These are phyloP conservation scores for Argentina silus DNA, from an alignment of 2,797 vertebrate genomes.

Conservation along the genomic window DNA sequence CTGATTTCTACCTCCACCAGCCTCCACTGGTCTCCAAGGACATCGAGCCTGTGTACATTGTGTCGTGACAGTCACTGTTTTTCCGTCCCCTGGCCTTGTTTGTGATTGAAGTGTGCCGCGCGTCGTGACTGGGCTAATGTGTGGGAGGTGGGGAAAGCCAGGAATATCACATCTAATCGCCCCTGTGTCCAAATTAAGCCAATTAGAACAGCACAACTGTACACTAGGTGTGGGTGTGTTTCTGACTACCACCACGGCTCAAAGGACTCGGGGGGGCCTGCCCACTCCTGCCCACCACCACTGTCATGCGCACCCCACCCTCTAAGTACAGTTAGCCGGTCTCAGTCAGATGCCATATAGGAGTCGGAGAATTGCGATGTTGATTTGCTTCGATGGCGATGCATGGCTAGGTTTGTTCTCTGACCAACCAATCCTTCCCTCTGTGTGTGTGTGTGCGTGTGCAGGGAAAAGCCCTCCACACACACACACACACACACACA, in stretches of 20 bases:
- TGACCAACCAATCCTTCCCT: background rate
- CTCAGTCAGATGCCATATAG: background rate
- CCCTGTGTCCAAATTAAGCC: slow-evolving; percentile 57
- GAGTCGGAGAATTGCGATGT: slow-evolving; percentile 7
- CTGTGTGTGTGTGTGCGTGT: background rate
- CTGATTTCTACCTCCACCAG: too few relatives aligned
- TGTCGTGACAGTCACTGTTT: slow-evolving; percentile 76
- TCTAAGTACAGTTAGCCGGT: background rate
- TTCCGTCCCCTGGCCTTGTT: slow-evolving; percentile 62
- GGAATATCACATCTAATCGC: slow-evolving; percentile 58
- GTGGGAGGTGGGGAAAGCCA: slow-evolving; percentile 59
- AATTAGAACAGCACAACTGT: slow-evolving; percentile 39
- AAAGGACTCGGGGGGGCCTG: background rate
- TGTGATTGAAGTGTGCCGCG: slow-evolving; percentile 72
- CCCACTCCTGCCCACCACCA: background rate
- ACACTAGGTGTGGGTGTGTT: slow-evolving; percentile 20
- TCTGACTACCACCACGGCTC: background rate
- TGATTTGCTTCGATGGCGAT: slow-evolving; percentile 13
- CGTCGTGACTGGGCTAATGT: slow-evolving; percentile 72
- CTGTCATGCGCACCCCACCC: background rate
- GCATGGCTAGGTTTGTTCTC: background rate
- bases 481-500: background rate
- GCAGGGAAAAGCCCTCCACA: background rate
- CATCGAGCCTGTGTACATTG: slow-evolving; percentile 42
- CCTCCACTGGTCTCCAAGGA: too few relatives aligned